Evolutionary conservation across 1,140 invertebrate genomes (phyloP), one percentile per base, ranked within the genome.

Genomic region (Bradynema listronoti): DNA sequence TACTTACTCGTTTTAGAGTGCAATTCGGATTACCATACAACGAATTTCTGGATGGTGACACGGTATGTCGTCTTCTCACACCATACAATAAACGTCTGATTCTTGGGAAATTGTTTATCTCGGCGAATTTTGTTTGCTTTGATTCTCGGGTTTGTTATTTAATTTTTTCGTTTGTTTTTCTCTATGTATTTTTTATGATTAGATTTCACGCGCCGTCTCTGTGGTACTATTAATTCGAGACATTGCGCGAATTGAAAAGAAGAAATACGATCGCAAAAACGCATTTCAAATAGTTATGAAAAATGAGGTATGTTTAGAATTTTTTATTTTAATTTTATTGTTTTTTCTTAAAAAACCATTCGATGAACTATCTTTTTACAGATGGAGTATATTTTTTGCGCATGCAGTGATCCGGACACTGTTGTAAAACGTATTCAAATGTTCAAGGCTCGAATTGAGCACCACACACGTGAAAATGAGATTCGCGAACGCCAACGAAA

Each of bases 101-200:
- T 53, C 85, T 85, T 80, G 93, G 93, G n/a, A 84, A 85, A 66
- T 83, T 97, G 63, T 97, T 87, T 80, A 79, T 98, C 25, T 96
- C 91, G 0, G 86, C 88, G 69, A 92, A 92, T 80, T 97, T 90
- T 79, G 84, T 96, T 65, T 97, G 92, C 78, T 97, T 96, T 80
- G 87, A 89, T 78, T 95, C 91, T 80, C 85, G 88, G 80, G 91
- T 93, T 34, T 58, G 49, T 32, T 5, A 29, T 34, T 7, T 22
- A 27, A 6, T 24, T 29, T 32, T 19, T 29, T 4, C 19, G 3
- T n/a, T 42, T 55, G 9, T 6, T 16, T n/a, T 34, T 16, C 19
- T 22, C 2, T 11, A 5, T 19, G 24, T 19, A 24, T 22, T 58
- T 36, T n/a, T 58, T 9, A 6, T 43, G 52, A 24, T 56, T 11